Base-by-base conservation (phyloP, 1,140 invertebrate species). In the Triops cancriformis region DNA sequence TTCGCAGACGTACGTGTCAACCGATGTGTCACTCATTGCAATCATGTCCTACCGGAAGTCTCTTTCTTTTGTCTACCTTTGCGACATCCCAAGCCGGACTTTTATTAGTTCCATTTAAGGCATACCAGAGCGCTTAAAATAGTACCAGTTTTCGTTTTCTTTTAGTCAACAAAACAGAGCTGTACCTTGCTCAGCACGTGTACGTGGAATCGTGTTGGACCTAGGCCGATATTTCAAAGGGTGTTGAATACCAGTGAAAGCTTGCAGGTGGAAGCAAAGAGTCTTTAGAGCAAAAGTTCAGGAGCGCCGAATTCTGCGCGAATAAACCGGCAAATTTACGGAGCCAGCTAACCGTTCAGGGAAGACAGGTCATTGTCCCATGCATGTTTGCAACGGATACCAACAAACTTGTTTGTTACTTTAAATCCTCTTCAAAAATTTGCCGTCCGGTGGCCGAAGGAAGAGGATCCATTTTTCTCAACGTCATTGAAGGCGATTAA, bases 401-500 rank as follows among this genome's bases (percentile, higher is more conserved):
- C 23, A 23, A 23, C 51, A 64, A 64, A 64, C 51, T 64, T 64
- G 51, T 64, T 64, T 64, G 51, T 64, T 64, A 64, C 51, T 64
- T 64, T 64, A 64, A 64, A 64, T 64, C 51, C 51, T 23, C 51
- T 64, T 64, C 18, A 64, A 64, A 23, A 64, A 64, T 64, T 64
- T 64, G 51, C 51, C 51, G 51, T 64, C 23, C 51, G 51, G 51
- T 64, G 51, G 51, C 51, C 51, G 51, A n/a, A 64, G 51, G 3
- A 64, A 10, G 51, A 64, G 51, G 51, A 64, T 64, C 14, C 51
- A 64, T 64, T 64, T 64, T 64, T 64, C 51, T 64, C 51, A 64
- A 64, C 51, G 51, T 64, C 51, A 64, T 64, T 64, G 51, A 64
- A 64, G 51, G 51, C 51, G 51, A 64, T 64, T 64, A 64, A 64